Evolutionary conservation across 2,888 invertebrate species (phyloP), one percentile per base, ranked within the genome.

Genomic region (Drosophila birchii): DNA sequence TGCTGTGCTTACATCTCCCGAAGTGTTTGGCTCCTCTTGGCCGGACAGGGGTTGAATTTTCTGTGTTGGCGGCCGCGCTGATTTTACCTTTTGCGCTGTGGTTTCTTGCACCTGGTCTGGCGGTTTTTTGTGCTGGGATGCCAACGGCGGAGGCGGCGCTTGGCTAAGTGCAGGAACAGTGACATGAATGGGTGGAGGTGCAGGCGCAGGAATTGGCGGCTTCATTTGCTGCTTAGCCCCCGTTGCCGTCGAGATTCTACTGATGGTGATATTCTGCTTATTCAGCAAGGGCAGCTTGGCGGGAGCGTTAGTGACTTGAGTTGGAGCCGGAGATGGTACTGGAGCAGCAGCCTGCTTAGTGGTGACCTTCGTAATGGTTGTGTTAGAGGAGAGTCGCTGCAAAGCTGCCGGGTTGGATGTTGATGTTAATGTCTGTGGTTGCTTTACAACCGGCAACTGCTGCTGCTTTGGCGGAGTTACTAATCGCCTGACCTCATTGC

Each of bases 201-300:
- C 60, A 75, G 81, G 32, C 23, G 59, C 29, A 41, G 57, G 49
- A 44, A 70, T 60, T 26, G 69, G 26, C 7, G 71, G 34, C 23
- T 76, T 80, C 6, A 59, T n/a, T 32, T 75, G 66, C 29, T 71
- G 56, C 56, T 86, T 75, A 43, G 78, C 26, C 56, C 29, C 29
- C 29, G 83, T 34, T 39, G 78, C 57, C 43, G 78, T 36, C 72
- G 86, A 59, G 76, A 91, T 87, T 34, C 89, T 88, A 79, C 91
- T 92, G 23, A 92, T 92, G 14, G 92, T 92, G 18, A 92, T 89
- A 78, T 92, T 91, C 64, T 92, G 91, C 36, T 92, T 92, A 60
- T 90, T 91, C 8, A 91, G 59, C 43, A 90, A 60, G 0, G 92
- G 91, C 51, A 91, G 34, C 20, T 73, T 73, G 9, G 58, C 16